These are phyloP conservation scores for Villa cingulata DNA, from an alignment of 2,888 invertebrate species.

Conservation along the genomic window DNA sequence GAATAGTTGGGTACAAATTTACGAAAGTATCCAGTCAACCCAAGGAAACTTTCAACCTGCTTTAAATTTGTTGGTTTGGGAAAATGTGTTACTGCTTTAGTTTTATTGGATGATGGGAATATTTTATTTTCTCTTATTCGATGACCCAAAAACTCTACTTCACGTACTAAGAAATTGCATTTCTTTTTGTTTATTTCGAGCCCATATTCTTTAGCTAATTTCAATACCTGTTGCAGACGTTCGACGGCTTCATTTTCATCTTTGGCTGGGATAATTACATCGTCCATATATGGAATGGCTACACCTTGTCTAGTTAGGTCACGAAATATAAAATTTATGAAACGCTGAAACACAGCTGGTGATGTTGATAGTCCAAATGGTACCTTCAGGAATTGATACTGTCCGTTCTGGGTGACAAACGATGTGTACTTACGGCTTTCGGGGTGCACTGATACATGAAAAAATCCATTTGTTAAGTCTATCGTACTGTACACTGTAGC, in stretches of 20 bases:
- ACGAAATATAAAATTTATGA: constrained; percentile 14
- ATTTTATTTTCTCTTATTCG: constrained; percentile 1
- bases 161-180: constrained; percentile 15
- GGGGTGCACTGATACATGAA: neutral
- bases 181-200: constrained; percentile 14
- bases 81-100: constrained; percentile 3
- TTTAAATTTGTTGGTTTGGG: neutral
- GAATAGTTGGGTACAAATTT: neutral
- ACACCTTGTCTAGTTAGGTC: constrained; percentile 4
- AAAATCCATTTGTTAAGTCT: neutral
- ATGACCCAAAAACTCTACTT: constrained; percentile 9
- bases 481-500: neutral
- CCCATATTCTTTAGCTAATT: constrained; percentile 5
- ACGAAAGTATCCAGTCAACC: constrained; percentile 5
- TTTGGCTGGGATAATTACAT: constrained; percentile 13
- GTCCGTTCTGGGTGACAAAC: constrained; percentile 8
- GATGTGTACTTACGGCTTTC: neutral
- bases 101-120: constrained; percentile 5
- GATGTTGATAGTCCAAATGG: constrained; percentile 13
- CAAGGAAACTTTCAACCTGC: constrained; percentile 13
- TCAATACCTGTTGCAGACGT: constrained; percentile 4
- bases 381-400: constrained; percentile 15
- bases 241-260: constrained; percentile 3
- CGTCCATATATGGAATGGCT: constrained; percentile 17
- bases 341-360: constrained; percentile 16